phyloP scores from a whole-genome alignment of 1,140 invertebrate species.

The Ectropis grisescens region DNA sequence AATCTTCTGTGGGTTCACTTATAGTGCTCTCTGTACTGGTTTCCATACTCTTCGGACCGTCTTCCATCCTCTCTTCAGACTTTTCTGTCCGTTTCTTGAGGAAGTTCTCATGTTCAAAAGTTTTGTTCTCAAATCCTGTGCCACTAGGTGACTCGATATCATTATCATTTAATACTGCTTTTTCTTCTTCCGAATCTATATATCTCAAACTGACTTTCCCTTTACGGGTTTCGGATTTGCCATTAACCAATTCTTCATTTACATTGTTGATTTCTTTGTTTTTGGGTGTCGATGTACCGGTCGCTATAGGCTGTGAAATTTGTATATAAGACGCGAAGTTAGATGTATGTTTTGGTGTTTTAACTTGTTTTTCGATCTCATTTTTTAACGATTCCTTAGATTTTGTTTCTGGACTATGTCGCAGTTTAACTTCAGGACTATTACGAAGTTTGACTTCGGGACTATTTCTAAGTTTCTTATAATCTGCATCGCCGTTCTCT shows the following conservation, averaged over 20 bases:
- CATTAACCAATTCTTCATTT: constrained; percentile 14
- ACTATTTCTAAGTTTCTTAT: constrained; percentile 28
- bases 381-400: constrained; percentile 45
- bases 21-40: constrained; percentile 56
- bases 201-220: constrained; percentile 38
- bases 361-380: constrained; percentile 61
- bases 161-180: constrained; percentile 32
- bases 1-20: constrained; percentile 51
- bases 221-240: constrained; percentile 16
- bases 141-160: constrained; percentile 55
- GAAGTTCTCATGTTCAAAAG: constrained; percentile 66
- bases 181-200: constrained; percentile 48
- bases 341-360: constrained; percentile 59
- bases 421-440: constrained; percentile 30
- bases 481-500: constrained; percentile 53
- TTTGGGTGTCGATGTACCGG: constrained; percentile 32
- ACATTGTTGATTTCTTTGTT: constrained; percentile 21
- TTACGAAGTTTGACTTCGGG: constrained; percentile 26
- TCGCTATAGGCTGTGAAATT: constrained; percentile 55
- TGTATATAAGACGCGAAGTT: constrained; percentile 74
- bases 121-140: constrained; percentile 67
- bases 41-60: constrained; percentile 51
- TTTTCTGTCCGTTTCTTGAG: constrained; percentile 54
- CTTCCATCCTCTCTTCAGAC: constrained; percentile 23
- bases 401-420: no score